A percentile compares a stretch with the other conserved stretches of the same genome.
phyloP scores from a whole-genome alignment of 2,113 vertebrate genomes.

The Sturnira hondurensis region DNA sequence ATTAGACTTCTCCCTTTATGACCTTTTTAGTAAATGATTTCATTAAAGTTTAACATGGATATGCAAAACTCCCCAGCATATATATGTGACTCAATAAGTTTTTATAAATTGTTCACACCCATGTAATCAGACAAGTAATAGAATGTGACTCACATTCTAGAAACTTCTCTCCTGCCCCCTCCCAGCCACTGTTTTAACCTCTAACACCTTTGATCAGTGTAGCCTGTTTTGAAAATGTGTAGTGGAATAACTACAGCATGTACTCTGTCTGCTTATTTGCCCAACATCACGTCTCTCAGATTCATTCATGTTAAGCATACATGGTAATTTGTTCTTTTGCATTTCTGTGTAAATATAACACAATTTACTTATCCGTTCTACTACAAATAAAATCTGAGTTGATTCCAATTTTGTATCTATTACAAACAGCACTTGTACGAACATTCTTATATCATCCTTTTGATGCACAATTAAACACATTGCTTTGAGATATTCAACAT shows the following conservation, averaged over 20 bases:
- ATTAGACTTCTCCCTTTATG: neutral
- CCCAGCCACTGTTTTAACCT: neutral
- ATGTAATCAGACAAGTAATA: neutral
- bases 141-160: neutral
- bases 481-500: neutral
- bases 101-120: neutral
- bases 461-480: neutral
- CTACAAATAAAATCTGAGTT: neutral
- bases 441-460: neutral
- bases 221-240: neutral
- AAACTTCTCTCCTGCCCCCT: neutral
- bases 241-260: neutral
- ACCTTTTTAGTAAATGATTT: neutral
- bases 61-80: neutral
- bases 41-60: neutral
- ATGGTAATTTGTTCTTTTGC: neutral
- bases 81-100: neutral
- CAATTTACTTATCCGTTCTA: neutral
- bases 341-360: neutral
- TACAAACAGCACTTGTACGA: neutral
- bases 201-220: neutral
- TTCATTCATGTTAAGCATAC: neutral
- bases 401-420: neutral
- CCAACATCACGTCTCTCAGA: neutral
- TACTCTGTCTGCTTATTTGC: neutral